Evolutionary conservation across 2,113 vertebrate species (phyloP).

Genomic region (Esox niger): DNA sequence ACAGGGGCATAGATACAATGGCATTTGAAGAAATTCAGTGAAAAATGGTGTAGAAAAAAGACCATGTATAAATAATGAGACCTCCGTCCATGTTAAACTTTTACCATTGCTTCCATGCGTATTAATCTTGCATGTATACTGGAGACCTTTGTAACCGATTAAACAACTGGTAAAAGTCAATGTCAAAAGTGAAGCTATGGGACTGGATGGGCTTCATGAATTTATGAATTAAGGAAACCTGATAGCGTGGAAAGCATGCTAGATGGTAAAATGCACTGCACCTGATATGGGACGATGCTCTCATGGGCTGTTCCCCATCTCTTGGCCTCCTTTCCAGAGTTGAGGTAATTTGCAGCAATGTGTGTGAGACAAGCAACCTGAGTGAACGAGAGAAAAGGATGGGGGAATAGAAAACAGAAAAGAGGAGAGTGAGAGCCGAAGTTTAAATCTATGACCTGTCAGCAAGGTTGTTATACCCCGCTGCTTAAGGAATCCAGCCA

Average conservation of each 20-base stretch:
- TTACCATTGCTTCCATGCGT: too few relatives aligned
- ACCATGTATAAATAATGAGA: too few relatives aligned
- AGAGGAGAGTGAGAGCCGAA: conserved; percentile 3
- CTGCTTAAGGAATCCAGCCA: conserved; percentile 5
- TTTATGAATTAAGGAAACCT: too few relatives aligned
- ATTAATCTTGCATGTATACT: too few relatives aligned
- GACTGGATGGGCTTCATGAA: background rate
- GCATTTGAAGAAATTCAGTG: too few relatives aligned
- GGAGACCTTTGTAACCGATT: too few relatives aligned
- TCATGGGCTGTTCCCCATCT: conserved; percentile 85
- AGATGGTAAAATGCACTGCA: conserved; percentile 41
- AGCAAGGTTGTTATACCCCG: conserved; percentile 14
- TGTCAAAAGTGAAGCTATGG: background rate
- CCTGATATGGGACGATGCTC: conserved; percentile 88
- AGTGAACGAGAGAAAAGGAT: conserved; percentile 10
- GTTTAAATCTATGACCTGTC: conserved; percentile 11
- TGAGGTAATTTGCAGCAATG: conserved; percentile 83
- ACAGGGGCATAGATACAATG: too few relatives aligned
- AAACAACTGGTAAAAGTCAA: background rate
- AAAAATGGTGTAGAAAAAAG: too few relatives aligned
- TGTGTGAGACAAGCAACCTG: conserved; percentile 86
- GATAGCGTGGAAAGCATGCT: too few relatives aligned
- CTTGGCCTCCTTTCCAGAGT: conserved; percentile 71
- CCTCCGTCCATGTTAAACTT: too few relatives aligned
- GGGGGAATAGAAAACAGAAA: background rate